phyloP scores from a whole-genome alignment of 2,888 invertebrate genomes.

The Calliopum simillimum region DNA sequence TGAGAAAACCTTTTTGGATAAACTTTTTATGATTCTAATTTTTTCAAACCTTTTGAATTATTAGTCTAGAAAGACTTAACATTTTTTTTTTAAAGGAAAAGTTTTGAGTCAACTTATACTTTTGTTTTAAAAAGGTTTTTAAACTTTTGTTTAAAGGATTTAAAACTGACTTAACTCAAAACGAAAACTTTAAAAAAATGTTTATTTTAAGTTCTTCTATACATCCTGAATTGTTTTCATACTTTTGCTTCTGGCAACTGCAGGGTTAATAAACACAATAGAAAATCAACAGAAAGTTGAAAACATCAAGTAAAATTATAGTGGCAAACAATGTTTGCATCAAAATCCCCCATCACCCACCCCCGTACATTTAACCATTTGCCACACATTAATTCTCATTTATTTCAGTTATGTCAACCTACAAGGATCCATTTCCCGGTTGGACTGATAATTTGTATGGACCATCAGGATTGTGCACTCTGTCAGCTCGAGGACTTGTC shows the following conservation, averaged over 20 bases:
- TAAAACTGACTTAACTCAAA: too few relatives aligned
- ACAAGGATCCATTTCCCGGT: slow-evolving; percentile 67
- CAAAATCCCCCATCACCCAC: neutral
- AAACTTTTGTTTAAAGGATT: too few relatives aligned
- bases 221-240: too few relatives aligned
- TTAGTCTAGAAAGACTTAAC: too few relatives aligned
- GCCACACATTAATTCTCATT: slow-evolving; percentile 59
- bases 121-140: too few relatives aligned
- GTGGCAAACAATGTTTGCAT: neutral
- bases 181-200: too few relatives aligned
- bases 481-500: slow-evolving; percentile 66
- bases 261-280: neutral
- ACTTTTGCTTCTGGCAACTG: neutral
- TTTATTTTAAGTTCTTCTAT: too few relatives aligned
- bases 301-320: neutral
- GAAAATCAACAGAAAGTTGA: neutral
- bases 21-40: too few relatives aligned
- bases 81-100: too few relatives aligned
- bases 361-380: slow-evolving; percentile 21
- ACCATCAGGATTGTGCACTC: slow-evolving; percentile 67
- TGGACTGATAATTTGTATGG: slow-evolving; percentile 69
- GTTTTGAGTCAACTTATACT: too few relatives aligned
- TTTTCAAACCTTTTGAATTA: too few relatives aligned
- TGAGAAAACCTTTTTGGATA: too few relatives aligned
- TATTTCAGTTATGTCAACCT: slow-evolving; percentile 67